Evolutionary conservation across 2,113 vertebrate species (phyloP), one percentile per base, ranked within the genome.

Genomic region (Cephalopholis sonnerati): DNA sequence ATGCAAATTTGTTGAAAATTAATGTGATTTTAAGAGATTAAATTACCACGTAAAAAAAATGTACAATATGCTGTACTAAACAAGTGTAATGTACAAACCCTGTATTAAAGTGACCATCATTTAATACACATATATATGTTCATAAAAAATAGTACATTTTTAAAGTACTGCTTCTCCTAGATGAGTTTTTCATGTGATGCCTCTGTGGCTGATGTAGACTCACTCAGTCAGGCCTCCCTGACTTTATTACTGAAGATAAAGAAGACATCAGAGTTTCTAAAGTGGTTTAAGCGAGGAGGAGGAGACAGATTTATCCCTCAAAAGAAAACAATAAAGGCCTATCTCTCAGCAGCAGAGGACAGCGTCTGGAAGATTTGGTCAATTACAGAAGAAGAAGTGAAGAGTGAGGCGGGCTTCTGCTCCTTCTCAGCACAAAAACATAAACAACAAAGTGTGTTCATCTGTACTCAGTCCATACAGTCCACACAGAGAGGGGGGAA

Each of bases 271-370:
- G 81, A 73, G 81, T 25, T 66, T 76, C 78, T 61, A 67, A 89
- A 82, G 78, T 59, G 65, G 78, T 81, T 73, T 61, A 61, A 71
- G 62, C 16, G 29, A 41, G 36, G 27, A 55, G 67, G 24, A 44
- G 57, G 51, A 83, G 75, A 50, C 72, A 65, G 79, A 88, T 85
- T 85, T 85, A 85, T 74, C 70, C 79, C 79, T 82, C 71, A 62
- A 48, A 88, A 74, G 70, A 71, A 88, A 84, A 82, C 84, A 86
- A 76, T 88, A 86, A 83, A 75, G 55, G 63, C 63, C 74, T 68
- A 70, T 87, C 72, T 83, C 76, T 71, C 70, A 73, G 77, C 81
- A 55, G 41, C 80, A 81, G 74, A 20, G 25, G 67, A 65, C 71
- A 46, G 85, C 55, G 27, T 27, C 81, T 84, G 84, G 77, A 71